Base-by-base conservation (phyloP, 1,140 invertebrate genomes). In the Radopholus similis region DNA sequence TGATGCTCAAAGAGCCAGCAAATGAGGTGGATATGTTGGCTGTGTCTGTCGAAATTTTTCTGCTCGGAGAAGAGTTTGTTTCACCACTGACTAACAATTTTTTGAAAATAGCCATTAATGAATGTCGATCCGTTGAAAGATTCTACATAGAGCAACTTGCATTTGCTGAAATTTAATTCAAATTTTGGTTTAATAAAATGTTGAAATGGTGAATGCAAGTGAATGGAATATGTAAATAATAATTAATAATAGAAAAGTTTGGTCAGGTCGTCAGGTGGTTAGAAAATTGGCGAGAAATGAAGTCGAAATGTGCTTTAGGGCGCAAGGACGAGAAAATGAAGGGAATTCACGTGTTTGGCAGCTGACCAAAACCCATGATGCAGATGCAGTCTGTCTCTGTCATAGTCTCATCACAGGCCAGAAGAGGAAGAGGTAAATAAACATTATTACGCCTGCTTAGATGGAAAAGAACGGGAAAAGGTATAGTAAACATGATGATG, bases 311-410 rank as follows among this genome's bases (percentile, higher is more conserved):
- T 40, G 58, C 30, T 35, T 60, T 60, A 42, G 40, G 35, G 42
- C 49, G 42, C 32, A 47, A 47, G 40, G 42, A 49, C 15, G 5
- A 44, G 15, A 2, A 28, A 26, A 21, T 4, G 47, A 51, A 51
- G 32, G 59, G 49, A 42, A 62, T 62, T 62, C 59, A 62, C 59
- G 59, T 62, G 59, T 32, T 62, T 62, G 59, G 59, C 59, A 62
- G 32, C 59, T 62, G 59, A 49, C 59, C 59, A 62, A 62, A 60
- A 42, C n/a, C n/a, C n/a, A n/a, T n/a, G n/a, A n/a, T n/a, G n/a
- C n/a, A n/a, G n/a, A n/a, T n/a, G n/a, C n/a, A n/a, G n/a, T n/a
- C n/a, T n/a, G n/a, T n/a, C n/a, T n/a, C n/a, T n/a, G n/a, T n/a
- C n/a, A n/a, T n/a, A n/a, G n/a, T n/a, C n/a, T n/a, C n/a, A n/a